These are phyloP conservation scores for Apodemus agrarius DNA, from an alignment of 2,797 vertebrate species.

Conservation along the genomic window DNA sequence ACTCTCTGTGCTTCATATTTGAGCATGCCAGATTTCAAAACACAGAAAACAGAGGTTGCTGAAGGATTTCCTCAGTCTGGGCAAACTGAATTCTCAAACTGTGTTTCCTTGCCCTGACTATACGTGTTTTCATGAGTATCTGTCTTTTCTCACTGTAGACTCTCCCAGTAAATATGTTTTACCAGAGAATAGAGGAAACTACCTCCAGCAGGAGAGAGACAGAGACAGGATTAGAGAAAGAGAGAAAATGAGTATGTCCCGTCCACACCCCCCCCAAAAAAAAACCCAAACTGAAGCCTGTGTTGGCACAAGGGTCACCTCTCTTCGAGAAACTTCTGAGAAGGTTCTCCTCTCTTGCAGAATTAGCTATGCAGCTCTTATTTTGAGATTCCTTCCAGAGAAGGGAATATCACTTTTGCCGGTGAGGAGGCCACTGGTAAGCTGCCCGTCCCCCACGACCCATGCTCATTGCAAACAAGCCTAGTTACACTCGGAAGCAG, in stretches of 20 bases:
- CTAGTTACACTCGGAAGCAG: not conserved
- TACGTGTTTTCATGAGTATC: not conserved
- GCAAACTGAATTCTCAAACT: conserved; percentile 49
- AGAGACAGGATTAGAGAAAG: accelerated
- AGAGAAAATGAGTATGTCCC: not conserved
- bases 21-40: conserved; percentile 51
- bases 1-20: not conserved
- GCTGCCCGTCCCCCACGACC: too few species aligned
- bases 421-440: not conserved
- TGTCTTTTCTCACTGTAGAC: conserved; percentile 42
- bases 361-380: conserved; percentile 17
- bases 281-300: conserved; percentile 42
- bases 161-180: conserved; percentile 46
- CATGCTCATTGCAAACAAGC: not conserved
- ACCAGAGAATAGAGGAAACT: conserved; percentile 54
- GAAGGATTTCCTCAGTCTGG: conserved; percentile 11
- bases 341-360: conserved; percentile 16
- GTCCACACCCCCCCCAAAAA: not conserved
- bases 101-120: not conserved
- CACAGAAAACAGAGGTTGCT: not conserved
- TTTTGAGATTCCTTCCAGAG: not conserved
- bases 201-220: not conserved
- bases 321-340: conserved; percentile 42
- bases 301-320: not conserved
- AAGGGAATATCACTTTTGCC: not conserved